Evolutionary conservation across 2,888 invertebrate species (phyloP).

Genomic region (Sycophila texana): DNA sequence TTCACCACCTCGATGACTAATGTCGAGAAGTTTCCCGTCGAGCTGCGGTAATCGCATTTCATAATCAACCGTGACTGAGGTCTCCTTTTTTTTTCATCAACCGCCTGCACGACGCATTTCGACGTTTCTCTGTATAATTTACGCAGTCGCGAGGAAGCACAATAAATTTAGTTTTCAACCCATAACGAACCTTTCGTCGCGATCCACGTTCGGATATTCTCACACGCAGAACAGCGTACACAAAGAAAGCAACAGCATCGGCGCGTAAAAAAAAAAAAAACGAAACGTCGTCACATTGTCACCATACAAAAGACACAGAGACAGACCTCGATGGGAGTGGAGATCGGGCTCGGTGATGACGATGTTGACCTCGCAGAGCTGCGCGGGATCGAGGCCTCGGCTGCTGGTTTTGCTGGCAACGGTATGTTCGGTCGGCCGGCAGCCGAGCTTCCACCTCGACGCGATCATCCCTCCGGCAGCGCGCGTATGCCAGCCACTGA

Average conservation of each 20-base stretch:
- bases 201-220: too few species aligned
- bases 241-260: not conserved
- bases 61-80: not conserved
- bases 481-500: not conserved
- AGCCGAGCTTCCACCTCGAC: not conserved
- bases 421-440: not conserved
- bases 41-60: not conserved
- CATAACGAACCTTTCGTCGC: too few species aligned
- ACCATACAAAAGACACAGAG: too few species aligned
- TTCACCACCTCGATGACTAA: not conserved
- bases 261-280: not conserved
- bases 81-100: too few species aligned
- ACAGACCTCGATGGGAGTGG: too few species aligned
- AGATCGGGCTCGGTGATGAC: conserved; percentile 61
- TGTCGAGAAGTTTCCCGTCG: not conserved
- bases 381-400: conserved; percentile 59
- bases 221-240: too few species aligned
- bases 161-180: not conserved
- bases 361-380: conserved; percentile 64
- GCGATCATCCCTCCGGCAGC: conserved; percentile 9
- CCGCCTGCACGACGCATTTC: not conserved
- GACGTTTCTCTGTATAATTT: not conserved
- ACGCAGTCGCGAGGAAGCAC: not conserved
- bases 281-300: too few species aligned
- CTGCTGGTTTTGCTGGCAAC: not conserved